Evolutionary conservation across 2,113 vertebrate species (phyloP), one percentile per base, ranked within the genome.

Genomic region (Phasianus colchicus): DNA sequence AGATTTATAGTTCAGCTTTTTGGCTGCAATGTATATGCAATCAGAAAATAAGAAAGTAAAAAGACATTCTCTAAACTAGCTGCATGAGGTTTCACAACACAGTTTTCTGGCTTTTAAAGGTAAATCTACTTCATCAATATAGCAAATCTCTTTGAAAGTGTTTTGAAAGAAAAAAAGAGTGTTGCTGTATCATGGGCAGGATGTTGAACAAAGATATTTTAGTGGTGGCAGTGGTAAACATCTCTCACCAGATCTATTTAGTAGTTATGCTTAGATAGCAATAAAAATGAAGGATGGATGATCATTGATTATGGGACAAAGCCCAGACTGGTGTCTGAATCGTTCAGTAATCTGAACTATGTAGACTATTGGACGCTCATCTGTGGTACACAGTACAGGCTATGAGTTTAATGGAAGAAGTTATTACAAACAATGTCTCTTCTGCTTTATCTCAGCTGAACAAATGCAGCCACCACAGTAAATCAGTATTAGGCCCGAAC

Each of bases 311-410:
- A 63, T 54, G 70, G 93, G 74, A 93, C 3, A 18, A 75, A 90
- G 86, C 69, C 83, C 89, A 96, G 92, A 93, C 88, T 89, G 76
- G 34, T 89, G 87, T 88, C 94, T 95, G 89, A 94, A 92, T 2
- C 8, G 79, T 50, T 88, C 52, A 88, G 84, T 73, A 82, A 86
- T 86, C 79, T 88, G 92, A 96, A 69, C 77, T 89, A 50, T 65
- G 72, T 19, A 71, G 85, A 48, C 55, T 67, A 65, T 61, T 86
- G 82, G 79, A 80, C 27, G 45, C 47, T 90, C 55, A 78, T 94
- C 48, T 79, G 75, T 4, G 58, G 79, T 85, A 40, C 86, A 73
- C 57, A 86, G 61, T 8, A 64, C 75, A 77, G 83, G 21, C 20
- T 69, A 22, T 0, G 7, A 60, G 66, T 91, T 91, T 84, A 92